phyloP scores from a whole-genome alignment of 2,113 vertebrate species.

The Cettia cetti region DNA sequence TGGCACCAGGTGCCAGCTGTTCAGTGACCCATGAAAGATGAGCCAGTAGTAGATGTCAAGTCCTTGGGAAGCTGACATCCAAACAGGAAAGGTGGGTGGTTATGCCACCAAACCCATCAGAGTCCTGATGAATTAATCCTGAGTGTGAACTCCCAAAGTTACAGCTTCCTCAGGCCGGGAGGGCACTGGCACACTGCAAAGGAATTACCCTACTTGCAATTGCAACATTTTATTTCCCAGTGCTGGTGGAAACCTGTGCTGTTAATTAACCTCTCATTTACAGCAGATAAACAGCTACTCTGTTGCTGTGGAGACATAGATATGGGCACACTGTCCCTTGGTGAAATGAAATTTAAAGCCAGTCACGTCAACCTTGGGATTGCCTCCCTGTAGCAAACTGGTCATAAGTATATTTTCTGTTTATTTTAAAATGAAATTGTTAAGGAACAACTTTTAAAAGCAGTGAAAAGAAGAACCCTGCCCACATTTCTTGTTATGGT shows the following conservation, averaged over 20 bases:
- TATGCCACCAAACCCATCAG: not conserved
- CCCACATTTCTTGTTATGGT: not conserved
- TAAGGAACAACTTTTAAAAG: not conserved
- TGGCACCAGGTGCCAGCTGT: not conserved
- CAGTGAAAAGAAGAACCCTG: not conserved
- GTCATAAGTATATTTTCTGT: not conserved
- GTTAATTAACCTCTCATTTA: not conserved
- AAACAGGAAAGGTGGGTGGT: not conserved
- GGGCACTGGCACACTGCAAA: not conserved
- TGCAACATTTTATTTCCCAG: not conserved
- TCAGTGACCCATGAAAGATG: not conserved
- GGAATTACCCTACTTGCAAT: not conserved
- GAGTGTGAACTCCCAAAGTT: not conserved
- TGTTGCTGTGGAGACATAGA: not conserved
- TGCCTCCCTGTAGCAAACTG: fast-evolving
- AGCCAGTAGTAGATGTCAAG: not conserved
- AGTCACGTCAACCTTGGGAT: not conserved
- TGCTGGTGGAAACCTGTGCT: not conserved
- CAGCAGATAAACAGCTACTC: not conserved
- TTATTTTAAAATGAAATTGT: not conserved
- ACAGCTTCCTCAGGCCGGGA: fast-evolving
- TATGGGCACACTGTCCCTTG: fast-evolving
- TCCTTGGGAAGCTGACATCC: not conserved
- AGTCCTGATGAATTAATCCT: not conserved
- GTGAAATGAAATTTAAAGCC: not conserved